Evolutionary conservation across 2,113 vertebrate species (phyloP).

Genomic region (Crotophaga sulcirostris): DNA sequence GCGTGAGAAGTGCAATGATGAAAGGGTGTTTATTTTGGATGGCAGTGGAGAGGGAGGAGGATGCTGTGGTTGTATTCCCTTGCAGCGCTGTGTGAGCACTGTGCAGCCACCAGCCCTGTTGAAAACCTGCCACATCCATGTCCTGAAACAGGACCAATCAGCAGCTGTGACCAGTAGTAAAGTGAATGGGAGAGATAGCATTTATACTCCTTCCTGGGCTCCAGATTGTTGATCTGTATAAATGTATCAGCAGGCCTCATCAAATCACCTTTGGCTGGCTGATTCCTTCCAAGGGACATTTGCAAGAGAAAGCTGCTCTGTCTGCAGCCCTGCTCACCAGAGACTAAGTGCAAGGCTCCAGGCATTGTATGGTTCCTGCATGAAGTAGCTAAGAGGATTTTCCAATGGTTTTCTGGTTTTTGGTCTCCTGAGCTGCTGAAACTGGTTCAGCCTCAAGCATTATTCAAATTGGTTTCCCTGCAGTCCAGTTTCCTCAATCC

Average conservation of each 20-base stretch:
- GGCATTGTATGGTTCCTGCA: not conserved
- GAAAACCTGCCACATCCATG: not conserved
- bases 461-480: not conserved
- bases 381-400: not conserved
- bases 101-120: not conserved
- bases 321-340: not conserved
- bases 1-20: not conserved
- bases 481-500: not conserved
- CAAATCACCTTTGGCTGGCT: not conserved
- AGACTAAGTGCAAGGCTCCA: not conserved
- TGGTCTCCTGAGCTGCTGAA: not conserved
- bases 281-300: not conserved
- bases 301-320: not conserved
- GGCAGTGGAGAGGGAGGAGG: not conserved
- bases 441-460: not conserved
- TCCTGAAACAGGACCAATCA: not conserved
- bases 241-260: not conserved
- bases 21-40: not conserved
- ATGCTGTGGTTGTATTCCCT: not conserved
- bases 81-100: rapidly evolving
- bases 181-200: not conserved
- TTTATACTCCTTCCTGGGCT: not conserved
- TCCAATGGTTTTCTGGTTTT: not conserved
- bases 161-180: not conserved
- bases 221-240: not conserved